Base-by-base conservation (phyloP, 2,113 vertebrate species). In the Serinus canaria region DNA sequence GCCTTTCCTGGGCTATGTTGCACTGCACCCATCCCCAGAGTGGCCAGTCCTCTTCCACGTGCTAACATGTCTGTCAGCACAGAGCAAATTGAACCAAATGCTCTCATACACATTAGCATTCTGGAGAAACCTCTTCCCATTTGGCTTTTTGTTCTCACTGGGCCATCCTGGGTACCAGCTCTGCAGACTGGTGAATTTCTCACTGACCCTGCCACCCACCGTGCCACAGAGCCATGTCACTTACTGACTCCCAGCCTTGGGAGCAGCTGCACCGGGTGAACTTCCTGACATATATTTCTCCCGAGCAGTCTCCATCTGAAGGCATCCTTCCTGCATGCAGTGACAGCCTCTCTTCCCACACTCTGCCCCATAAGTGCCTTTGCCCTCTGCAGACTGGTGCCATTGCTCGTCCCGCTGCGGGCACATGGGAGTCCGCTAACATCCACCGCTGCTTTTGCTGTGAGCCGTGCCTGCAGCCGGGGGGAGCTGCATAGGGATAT, bases 371-470 rank as follows among this genome's bases (percentile, higher is more conserved):
- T 11, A 31, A 24, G 37, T 53, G 43, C 50, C 52, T 84, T 22
- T 52, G 50, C 41, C 28, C 39, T 37, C 33, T 0, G 1, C 49
- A 55, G 67, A 20, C 33, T 4, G 13, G 17, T 50, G 63, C 43
- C 21, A 1, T 21, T 72, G 47, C 82, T 87, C 7, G 1, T 49
- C 59, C 44, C 0, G 0, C 87, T 76, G 66, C 96, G 98, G 98
- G 98, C 74, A 98, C 97, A 0, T 66, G 86, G 98, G 98, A 98
- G 86, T 97, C 97, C 3, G 98, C 98, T 46, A 98, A 98, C 50
- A 96, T 98, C 90, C 98, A 98, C 98, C 1, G 93, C 98, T 1
- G 98, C 98, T 2, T 97, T 98, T 76, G 98, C 98, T 5, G 98
- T 98, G 93, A 98, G 98, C 35, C 72, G 78, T 37, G 98, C 97